These are phyloP conservation scores for Formicarius rufipectus DNA, from an alignment of 2,113 vertebrate species.

Conservation along the genomic window DNA sequence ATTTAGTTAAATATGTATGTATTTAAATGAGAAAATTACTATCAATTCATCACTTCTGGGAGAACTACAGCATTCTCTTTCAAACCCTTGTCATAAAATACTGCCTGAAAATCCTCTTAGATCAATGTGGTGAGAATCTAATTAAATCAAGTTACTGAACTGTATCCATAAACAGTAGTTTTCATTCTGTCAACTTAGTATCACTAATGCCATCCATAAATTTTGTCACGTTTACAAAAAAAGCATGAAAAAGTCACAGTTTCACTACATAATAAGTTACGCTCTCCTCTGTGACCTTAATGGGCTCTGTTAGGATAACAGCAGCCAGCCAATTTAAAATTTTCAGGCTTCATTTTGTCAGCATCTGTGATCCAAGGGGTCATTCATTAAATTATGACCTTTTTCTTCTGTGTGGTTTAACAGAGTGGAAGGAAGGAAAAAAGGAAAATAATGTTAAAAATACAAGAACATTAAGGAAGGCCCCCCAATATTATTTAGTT, in stretches of 20 bases:
- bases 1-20: not conserved
- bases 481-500: not conserved
- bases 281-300: slow-evolving; percentile 43
- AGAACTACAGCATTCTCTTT: not conserved
- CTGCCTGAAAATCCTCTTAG: slow-evolving; percentile 21
- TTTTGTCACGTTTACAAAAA: slow-evolving; percentile 57
- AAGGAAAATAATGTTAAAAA: not conserved
- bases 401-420: not conserved
- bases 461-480: not conserved
- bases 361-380: slow-evolving; percentile 44
- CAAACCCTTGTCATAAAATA: not conserved
- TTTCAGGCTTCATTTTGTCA: slow-evolving; percentile 43
- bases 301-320: slow-evolving; percentile 21
- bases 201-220: slow-evolving; percentile 55
- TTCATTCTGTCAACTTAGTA: slow-evolving; percentile 65
- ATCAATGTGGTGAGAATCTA: slow-evolving; percentile 38
- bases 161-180: slow-evolving; percentile 54
- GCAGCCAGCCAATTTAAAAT: slow-evolving; percentile 48
- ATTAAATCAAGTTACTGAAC: slow-evolving; percentile 66
- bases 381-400: slow-evolving; percentile 49
- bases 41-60: not conserved
- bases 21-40: not conserved
- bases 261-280: slow-evolving; percentile 34
- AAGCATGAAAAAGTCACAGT: slow-evolving; percentile 54
- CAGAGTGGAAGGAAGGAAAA: not conserved